Evolutionary conservation across 2,888 invertebrate genomes (phyloP).

Genomic region (Chironomus riparius): DNA sequence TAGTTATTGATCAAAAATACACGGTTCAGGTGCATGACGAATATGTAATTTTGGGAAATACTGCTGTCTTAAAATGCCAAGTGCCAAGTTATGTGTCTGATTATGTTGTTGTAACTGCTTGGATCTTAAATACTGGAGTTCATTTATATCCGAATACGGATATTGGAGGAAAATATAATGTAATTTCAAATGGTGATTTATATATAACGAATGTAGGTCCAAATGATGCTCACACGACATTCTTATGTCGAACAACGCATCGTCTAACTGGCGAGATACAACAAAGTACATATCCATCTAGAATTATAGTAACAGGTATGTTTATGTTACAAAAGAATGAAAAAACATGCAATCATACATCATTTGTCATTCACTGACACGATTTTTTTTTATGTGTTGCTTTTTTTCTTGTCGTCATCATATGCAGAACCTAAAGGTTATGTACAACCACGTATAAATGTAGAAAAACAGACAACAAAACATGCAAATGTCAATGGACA

Average conservation of each 20-base stretch:
- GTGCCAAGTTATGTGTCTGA: constrained; percentile 82
- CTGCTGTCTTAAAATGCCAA: constrained; percentile 81
- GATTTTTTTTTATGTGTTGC: neutral
- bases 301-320: constrained; percentile 46
- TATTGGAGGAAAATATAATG: constrained; percentile 66
- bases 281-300: constrained; percentile 59
- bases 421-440: constrained; percentile 60
- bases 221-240: constrained; percentile 68
- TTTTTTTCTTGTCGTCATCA: neutral
- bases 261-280: constrained; percentile 63
- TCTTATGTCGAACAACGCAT: constrained; percentile 74
- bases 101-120: constrained; percentile 78
- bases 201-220: constrained; percentile 72
- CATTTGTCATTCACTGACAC: constrained; percentile 1
- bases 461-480: constrained; percentile 59
- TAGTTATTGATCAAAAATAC: constrained; percentile 78
- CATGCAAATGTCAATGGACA: constrained; percentile 62
- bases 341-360: constrained; percentile 28
- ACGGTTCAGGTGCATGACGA: constrained; percentile 85
- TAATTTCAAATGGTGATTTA: constrained; percentile 71
- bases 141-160: constrained; percentile 69
- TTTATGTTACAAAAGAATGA: neutral
- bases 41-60: constrained; percentile 84
- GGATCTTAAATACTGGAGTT: constrained; percentile 75
- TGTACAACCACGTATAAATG: constrained; percentile 62